Evolutionary conservation across 2,888 invertebrate species (phyloP), one percentile per base, ranked within the genome.

Genomic region (Mythimna ferrago): DNA sequence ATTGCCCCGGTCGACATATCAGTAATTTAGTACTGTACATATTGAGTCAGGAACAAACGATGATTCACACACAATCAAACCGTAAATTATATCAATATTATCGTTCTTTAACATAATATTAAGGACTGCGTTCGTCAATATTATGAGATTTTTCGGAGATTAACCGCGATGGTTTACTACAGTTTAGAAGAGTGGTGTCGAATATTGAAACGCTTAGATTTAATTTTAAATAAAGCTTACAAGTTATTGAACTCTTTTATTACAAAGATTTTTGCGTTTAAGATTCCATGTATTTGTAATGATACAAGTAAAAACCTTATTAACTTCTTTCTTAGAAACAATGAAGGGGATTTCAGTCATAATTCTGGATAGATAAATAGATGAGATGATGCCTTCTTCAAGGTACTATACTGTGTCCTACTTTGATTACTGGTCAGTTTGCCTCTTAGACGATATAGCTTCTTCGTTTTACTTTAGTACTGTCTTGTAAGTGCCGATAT

Each of bases 11-110:
- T 54, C 19, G 11, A 64, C 26, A 16, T 2, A 69, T 41, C 71
- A 65, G 16, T 35, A 44, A 66, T 32, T 32, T 19, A 16, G 10
- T 58, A 41, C 26, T 58, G 7, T 66, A 41, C 32, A 61, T 62
- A n/a, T 53, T n/a, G 51, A 61, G 60, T 61, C 51, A 61, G 66
- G 51, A 53, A 57, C 63, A 66, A 48, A 54, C 61, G 19, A 63
- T 81, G 74, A 81, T 60, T 70, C 70, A 78, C 69, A 53, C 38
- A 56, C 26, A 32, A 61, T 58, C 56, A 66, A 62, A 58, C 58
- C 65, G 62, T 41, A 16, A 58, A 72, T 62, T 69, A 72, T 60
- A 79, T 82, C 64, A 82, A 81, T 80, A 79, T 82, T 75, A 77
- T 73, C 44, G 58, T 66, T 78, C 64, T 63, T 54, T 54, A 54